Base-by-base conservation (phyloP, 1,140 invertebrate species). In the Orchestia grillus region DNA sequence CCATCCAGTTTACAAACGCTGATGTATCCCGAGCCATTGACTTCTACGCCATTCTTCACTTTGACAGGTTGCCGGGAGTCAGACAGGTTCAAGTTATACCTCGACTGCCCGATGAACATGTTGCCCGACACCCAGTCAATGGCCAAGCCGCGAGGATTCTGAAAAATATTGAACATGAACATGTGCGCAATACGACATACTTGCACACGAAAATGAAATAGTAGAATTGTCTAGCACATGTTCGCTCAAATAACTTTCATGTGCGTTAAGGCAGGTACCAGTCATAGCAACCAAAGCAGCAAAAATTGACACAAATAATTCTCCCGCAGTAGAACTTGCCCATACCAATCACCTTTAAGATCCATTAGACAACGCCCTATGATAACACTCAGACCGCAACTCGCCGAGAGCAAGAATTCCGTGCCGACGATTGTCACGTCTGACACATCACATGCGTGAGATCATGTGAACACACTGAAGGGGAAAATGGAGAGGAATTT, bases 51-150 rank as follows among this genome's bases (percentile, higher is more conserved):
- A 15, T 44, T 36, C 19, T 94, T n/a, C 15, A 45, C 40, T 44
- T 44, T 94, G 36, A 47, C 43, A 94, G 92, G 92, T 15, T 44
- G 36, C 16, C 16, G 11, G 43, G 92, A 16, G 44, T 23, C 43
- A n/a, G 43, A 44, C 8, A 45, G 43, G 44, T 45, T 44, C 23
- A 45, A n/a, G 88, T 90, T 90, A 28, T 90, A 90, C 92, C 45
- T 40, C 0, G 92, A 94, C 43, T 96, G 96, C 43, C 96, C 96
- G 90, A 97, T 95, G 77, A 97, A 97, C 87, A 97, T 42, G 42
- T 97, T 97, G n/a, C 96, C 97, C 36, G 98, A 98, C 90, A 98
- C 98, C 98, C 98, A 99, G 97, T 99, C 98, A 96, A 98, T 97
- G 57, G 98, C 98, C 97, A 98, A 98, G 0, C 98, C 98, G 47